Percentiles rank a stretch among this genome's conserved stretches.
phyloP scores from a whole-genome alignment of 2,797 vertebrate genomes.

The Menidia menidia region DNA sequence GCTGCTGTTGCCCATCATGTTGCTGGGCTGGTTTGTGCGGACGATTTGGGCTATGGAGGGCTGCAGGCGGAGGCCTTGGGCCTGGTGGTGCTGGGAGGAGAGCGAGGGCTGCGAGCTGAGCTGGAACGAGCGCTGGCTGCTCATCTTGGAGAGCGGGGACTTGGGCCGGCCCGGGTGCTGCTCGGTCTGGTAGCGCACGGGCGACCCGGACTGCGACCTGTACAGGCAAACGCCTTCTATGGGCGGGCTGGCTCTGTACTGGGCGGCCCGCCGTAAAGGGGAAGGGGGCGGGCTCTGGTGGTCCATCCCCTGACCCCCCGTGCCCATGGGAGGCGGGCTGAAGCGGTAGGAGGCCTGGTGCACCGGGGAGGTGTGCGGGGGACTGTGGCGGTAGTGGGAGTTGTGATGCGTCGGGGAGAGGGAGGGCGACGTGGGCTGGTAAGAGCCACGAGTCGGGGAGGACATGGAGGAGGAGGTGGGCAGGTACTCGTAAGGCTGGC shows the following conservation, averaged over 20 bases:
- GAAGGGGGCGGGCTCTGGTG: constrained; percentile 96
- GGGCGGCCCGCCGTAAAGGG: constrained; percentile 91
- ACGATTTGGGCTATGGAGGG: constrained; percentile 98
- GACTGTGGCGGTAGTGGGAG: constrained; percentile 94
- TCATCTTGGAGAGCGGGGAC: constrained; percentile 96
- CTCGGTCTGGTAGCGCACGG: constrained; percentile 94
- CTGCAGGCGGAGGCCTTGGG: constrained; percentile 95
- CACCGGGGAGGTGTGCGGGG: constrained; percentile 94
- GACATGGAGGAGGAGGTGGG: constrained; percentile 90
- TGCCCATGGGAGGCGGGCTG: constrained; percentile 89
- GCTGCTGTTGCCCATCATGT: constrained; percentile 79
- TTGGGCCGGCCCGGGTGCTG: constrained; percentile 94
- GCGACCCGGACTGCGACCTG: constrained; percentile 94
- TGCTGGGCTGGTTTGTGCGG: constrained; percentile 94
- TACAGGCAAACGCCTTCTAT: constrained; percentile 93
- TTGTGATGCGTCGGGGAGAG: constrained; percentile 97
- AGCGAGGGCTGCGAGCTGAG: constrained; percentile 89
- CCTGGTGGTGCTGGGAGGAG: constrained; percentile 84
- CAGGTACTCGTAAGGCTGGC: constrained; percentile 92
- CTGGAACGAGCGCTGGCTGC: constrained; percentile 95
- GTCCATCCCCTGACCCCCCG: constrained; percentile 83
- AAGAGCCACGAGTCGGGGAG: constrained; percentile 92
- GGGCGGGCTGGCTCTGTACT: constrained; percentile 95
- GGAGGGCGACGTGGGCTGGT: constrained; percentile 93
- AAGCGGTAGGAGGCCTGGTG: constrained; percentile 95